A percentile compares a stretch with the other conserved stretches of the same genome.
Conservation (phyloP, 2,797 vertebrate genomes). For the Spondyliosoma cantharus region DNA sequence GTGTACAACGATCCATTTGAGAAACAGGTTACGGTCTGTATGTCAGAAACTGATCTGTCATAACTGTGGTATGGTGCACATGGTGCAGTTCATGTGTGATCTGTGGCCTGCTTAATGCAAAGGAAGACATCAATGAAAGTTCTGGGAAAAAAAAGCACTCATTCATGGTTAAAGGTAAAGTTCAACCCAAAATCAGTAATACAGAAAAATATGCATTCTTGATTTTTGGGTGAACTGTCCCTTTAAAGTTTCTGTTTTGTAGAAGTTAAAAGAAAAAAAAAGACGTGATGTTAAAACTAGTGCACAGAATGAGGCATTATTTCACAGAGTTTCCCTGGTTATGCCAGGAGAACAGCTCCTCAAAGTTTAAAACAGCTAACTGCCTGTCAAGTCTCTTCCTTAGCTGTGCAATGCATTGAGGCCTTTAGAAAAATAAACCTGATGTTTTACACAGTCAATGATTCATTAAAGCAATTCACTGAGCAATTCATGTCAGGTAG, state of each 20-base stretch:
- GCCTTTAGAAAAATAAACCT: conserved; percentile 65
- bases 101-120: conserved; percentile 10
- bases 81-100: conserved; percentile 2
- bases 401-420: conserved; percentile 29
- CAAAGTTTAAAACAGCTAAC: conserved; percentile 23
- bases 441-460: conserved; percentile 55
- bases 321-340: not conserved
- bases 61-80: conserved; percentile 25
- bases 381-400: conserved; percentile 17
- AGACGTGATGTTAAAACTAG: conserved; percentile 9
- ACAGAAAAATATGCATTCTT: no score
- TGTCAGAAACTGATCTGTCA: conserved; percentile 21
- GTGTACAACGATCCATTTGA: conserved; percentile 14
- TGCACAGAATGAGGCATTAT: conserved; percentile 6
- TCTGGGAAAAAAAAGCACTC: conserved; percentile 18
- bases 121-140: conserved; percentile 37
- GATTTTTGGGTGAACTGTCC: no score
- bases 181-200: no score
- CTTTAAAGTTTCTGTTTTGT: not conserved
- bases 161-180: not conserved
- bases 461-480: conserved; percentile 51
- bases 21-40: conserved; percentile 18
- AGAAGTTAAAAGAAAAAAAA: not conserved
- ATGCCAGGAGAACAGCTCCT: not conserved
- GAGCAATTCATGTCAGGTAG: conserved; percentile 55